phyloP scores from a whole-genome alignment of 2,888 invertebrate genomes.

The Drosophila fungiperda region DNA sequence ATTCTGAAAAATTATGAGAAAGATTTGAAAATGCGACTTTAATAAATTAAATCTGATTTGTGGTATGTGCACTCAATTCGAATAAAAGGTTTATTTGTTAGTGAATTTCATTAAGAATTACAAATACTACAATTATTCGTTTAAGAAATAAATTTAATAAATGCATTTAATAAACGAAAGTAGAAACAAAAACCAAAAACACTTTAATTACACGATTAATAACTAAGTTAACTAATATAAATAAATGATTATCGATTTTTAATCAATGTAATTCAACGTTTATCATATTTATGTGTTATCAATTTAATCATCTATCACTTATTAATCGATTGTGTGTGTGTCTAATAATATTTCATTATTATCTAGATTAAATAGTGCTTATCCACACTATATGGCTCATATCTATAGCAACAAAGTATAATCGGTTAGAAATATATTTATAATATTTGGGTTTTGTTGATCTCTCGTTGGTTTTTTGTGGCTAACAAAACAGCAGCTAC shows the following conservation, averaged over 20 bases:
- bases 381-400: constrained; percentile 16
- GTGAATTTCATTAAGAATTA: too few species aligned
- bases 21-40: not conserved
- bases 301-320: constrained; percentile 29
- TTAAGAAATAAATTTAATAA: not conserved
- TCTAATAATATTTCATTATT: constrained; percentile 26
- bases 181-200: too few species aligned
- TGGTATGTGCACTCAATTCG: not conserved
- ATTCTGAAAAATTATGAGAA: not conserved
- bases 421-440: not conserved
- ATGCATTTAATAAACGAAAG: not conserved
- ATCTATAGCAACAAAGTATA: not conserved
- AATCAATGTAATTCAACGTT: constrained; percentile 26
- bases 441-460: constrained; percentile 1
- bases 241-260: constrained; percentile 11
- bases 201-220: not conserved
- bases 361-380: constrained; percentile 45
- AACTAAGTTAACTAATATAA: not conserved
- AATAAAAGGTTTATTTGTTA: not conserved
- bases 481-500: constrained; percentile 7
- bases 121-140: too few species aligned
- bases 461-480: not conserved
- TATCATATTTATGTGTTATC: constrained; percentile 35
- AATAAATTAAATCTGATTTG: not conserved
- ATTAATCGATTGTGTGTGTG: constrained; percentile 40